Conservation (phyloP, 2,888 invertebrate species). For the Prosopocoilus inquinatus region DNA sequence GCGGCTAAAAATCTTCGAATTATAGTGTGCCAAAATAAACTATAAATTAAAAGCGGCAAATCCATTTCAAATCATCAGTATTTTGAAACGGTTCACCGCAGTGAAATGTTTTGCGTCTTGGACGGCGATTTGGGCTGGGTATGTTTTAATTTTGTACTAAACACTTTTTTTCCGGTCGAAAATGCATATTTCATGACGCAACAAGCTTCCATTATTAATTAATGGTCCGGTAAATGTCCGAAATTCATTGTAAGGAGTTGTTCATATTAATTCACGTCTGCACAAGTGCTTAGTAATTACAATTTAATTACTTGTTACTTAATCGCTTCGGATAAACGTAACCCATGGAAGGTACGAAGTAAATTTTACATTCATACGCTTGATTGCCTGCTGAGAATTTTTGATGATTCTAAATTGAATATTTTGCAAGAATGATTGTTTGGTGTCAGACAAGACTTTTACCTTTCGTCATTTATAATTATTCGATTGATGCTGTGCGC, state of each 20-base stretch:
- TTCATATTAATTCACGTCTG: background rate
- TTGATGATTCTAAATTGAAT: background rate
- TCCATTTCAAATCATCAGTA: slow-evolving; percentile 3
- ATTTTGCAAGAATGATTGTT: background rate
- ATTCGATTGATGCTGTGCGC: no score
- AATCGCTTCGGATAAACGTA: background rate
- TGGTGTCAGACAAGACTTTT: background rate
- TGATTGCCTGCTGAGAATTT: slow-evolving; percentile 1
- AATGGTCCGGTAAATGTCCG: no score
- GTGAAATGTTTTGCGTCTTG: slow-evolving; percentile 9
- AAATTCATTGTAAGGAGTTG: no score
- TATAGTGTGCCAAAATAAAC: slow-evolving; percentile 10
- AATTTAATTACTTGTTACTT: background rate
- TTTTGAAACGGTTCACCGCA: background rate
- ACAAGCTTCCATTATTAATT: no score
- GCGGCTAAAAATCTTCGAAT: no score
- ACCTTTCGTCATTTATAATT: no score
- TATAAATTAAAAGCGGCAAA: slow-evolving; percentile 2
- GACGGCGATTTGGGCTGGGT: slow-evolving; percentile 8
- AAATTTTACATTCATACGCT: background rate
- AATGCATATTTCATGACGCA: no score
- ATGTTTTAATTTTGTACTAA: slow-evolving; percentile 1
- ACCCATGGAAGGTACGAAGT: background rate
- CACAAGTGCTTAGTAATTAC: background rate
- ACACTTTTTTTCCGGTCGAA: background rate